A percentile compares a stretch with the other conserved stretches of the same genome.
Conservation (phyloP, 1,140 invertebrate genomes). For the Drosophila sp. region DNA sequence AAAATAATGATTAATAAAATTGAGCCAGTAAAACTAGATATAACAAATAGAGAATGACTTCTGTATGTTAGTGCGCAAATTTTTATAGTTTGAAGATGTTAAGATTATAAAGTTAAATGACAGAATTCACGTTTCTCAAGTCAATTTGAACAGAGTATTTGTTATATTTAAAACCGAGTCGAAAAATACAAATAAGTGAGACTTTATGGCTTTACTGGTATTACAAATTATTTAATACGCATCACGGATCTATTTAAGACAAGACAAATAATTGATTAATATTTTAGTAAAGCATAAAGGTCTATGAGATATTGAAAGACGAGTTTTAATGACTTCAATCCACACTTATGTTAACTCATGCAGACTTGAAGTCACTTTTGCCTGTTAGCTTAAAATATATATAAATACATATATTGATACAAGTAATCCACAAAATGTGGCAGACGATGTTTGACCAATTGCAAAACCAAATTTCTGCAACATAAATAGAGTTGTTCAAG, state of each 20-base stretch:
- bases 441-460: background rate
- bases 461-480: conserved; percentile 5
- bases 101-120: no score
- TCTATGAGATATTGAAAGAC: background rate
- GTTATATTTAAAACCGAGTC: no score
- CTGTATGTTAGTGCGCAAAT: no score
- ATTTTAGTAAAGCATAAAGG: background rate
- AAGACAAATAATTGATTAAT: background rate
- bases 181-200: no score
- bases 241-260: background rate
- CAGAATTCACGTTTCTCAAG: no score
- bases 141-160: no score
- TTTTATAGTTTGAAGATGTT: no score
- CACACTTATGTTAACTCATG: conserved; percentile 1
- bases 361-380: conserved; percentile 7
- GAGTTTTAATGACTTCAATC: background rate
- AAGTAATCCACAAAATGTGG: conserved; percentile 4
- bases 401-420: background rate
- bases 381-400: background rate
- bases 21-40: no score
- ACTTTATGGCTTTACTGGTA: no score
- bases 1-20: no score
- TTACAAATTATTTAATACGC: no score
- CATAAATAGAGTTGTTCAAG: conserved; percentile 16
- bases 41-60: no score